These are phyloP conservation scores for Caenorhabditis tropicalis DNA, from an alignment of 1,140 invertebrate species.

Conservation along the genomic window DNA sequence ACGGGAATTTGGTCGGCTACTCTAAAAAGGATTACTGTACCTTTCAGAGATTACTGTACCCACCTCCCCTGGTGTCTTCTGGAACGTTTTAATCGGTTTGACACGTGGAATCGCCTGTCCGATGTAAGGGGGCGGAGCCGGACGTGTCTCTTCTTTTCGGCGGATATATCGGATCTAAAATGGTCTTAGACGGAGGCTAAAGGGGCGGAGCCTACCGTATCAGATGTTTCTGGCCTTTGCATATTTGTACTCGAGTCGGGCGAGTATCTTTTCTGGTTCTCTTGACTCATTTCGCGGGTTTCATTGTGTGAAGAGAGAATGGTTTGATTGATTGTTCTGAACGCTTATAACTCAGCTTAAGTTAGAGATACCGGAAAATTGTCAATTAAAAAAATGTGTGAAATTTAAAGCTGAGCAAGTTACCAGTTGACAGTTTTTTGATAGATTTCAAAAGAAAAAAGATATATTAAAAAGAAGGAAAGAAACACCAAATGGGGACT, in stretches of 20 bases:
- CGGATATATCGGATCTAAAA: slow-evolving; percentile 38
- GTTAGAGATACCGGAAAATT: too few species aligned
- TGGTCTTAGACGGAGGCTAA: neutral
- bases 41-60: neutral
- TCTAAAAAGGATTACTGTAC: neutral
- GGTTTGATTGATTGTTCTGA: neutral
- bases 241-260: slow-evolving; percentile 33
- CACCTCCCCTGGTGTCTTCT: neutral
- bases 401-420: too few species aligned
- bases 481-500: neutral
- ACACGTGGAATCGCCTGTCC: slow-evolving; percentile 26
- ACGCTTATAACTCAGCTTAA: neutral
- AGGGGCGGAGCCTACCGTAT: neutral
- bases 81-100: slow-evolving; percentile 27
- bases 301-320: neutral
- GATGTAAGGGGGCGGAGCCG: slow-evolving; percentile 29
- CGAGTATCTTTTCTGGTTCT: neutral
- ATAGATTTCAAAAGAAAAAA: too few species aligned
- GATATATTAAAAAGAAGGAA: neutral
- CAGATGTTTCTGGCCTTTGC: neutral
- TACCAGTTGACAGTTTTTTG: too few species aligned
- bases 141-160: slow-evolving; percentile 7
- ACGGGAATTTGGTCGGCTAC: slow-evolving; percentile 7
- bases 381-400: too few species aligned
- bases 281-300: slow-evolving; percentile 16